phyloP scores from a whole-genome alignment of 2,113 vertebrate genomes.

The Bolborhynchus lineola region DNA sequence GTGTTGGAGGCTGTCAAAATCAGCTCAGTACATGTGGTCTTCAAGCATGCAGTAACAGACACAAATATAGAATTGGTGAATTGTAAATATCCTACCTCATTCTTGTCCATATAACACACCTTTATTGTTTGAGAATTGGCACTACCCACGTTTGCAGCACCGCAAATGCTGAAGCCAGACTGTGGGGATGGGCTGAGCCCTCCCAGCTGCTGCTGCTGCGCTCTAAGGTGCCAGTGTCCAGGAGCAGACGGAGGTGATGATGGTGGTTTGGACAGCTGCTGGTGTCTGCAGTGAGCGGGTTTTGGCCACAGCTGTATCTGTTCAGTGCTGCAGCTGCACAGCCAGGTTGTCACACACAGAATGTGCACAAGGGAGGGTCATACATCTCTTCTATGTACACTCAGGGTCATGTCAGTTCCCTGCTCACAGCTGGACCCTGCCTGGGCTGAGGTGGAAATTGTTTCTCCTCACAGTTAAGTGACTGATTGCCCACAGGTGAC shows the following conservation, averaged over 20 bases:
- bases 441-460: background rate
- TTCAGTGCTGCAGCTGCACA: background rate
- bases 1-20: accelerated
- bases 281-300: accelerated
- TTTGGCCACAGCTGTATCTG: background rate
- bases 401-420: too few relatives aligned
- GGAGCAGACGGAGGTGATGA: background rate
- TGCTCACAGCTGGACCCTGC: background rate
- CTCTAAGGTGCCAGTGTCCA: accelerated
- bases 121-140: background rate
- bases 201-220: background rate
- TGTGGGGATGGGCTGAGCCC: background rate
- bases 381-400: too few relatives aligned
- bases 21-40: accelerated
- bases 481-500: background rate
- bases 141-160: accelerated
- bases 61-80: accelerated
- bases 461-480: accelerated
- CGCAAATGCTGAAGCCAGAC: background rate
- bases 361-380: accelerated
- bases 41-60: background rate
- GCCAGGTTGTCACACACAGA: accelerated
- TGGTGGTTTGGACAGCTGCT: accelerated
- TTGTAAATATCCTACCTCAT: background rate
- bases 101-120: background rate